phyloP scores from a whole-genome alignment of 2,113 vertebrate genomes.

The Vimba vimba region DNA sequence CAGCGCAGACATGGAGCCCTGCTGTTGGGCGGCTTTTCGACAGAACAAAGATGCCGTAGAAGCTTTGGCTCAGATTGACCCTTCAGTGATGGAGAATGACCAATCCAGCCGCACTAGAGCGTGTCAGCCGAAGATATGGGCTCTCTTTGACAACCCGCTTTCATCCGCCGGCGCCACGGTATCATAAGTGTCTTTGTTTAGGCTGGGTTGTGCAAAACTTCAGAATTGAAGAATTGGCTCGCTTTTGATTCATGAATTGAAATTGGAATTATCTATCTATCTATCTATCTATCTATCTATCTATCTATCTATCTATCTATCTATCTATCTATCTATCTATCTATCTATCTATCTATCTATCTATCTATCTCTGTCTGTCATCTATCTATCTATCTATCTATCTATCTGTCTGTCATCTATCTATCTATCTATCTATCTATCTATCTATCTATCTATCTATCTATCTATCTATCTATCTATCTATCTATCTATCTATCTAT shows the following conservation, averaged over 20 bases:
- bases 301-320: background rate
- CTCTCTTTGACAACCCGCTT: conserved; percentile 96
- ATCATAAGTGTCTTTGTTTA: conserved; percentile 66
- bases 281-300: background rate
- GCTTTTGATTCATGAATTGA: background rate
- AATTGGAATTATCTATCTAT: background rate
- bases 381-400: background rate
- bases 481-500: background rate
- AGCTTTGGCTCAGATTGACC: conserved; percentile 92
- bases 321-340: background rate
- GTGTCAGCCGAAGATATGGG: conserved; percentile 91
- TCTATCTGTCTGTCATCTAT: background rate
- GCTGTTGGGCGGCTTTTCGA: conserved; percentile 97
- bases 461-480: too few species aligned
- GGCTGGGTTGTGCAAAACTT: background rate
- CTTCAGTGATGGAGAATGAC: conserved; percentile 78
- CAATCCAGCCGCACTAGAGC: conserved; percentile 79
- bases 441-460: too few species aligned
- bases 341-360: background rate
- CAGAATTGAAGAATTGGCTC: background rate
- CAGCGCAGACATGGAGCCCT: conserved; percentile 96
- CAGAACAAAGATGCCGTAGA: conserved; percentile 94
- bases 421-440: background rate
- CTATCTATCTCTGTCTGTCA: background rate
- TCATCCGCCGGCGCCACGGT: conserved; percentile 92